phyloP scores from a whole-genome alignment of 2,113 vertebrate genomes.

The Saguinus midas region DNA sequence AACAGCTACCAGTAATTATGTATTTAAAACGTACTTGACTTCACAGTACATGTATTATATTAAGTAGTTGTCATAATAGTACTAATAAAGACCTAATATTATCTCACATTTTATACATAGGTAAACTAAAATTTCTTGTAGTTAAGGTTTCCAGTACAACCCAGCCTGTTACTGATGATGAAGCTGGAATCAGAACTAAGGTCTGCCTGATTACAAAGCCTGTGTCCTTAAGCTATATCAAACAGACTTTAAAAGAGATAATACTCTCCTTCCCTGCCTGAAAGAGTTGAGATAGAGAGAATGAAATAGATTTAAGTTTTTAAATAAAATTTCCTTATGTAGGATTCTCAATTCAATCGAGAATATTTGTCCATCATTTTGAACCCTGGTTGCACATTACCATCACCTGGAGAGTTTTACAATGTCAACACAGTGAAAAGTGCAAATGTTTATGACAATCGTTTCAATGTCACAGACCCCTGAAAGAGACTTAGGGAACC shows the following conservation, averaged over 20 bases:
- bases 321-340: constrained; percentile 7
- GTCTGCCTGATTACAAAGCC: neutral
- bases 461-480: neutral
- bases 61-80: neutral
- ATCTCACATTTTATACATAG: neutral
- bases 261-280: neutral
- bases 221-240: neutral
- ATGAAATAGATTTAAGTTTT: neutral
- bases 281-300: neutral
- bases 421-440: neutral
- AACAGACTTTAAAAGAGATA: neutral
- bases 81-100: constrained; percentile 11
- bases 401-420: neutral
- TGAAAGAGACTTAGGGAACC: neutral
- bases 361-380: neutral
- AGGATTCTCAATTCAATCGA: constrained; percentile 7
- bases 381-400: neutral
- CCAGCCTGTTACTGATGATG: neutral
- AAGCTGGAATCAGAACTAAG: neutral
- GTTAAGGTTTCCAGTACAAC: neutral
- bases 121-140: neutral
- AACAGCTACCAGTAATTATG: neutral
- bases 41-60: neutral
- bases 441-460: neutral
- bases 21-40: constrained; percentile 18